These are phyloP conservation scores for Clunio marinus DNA, from an alignment of 2,888 invertebrate genomes.

Conservation along the genomic window DNA sequence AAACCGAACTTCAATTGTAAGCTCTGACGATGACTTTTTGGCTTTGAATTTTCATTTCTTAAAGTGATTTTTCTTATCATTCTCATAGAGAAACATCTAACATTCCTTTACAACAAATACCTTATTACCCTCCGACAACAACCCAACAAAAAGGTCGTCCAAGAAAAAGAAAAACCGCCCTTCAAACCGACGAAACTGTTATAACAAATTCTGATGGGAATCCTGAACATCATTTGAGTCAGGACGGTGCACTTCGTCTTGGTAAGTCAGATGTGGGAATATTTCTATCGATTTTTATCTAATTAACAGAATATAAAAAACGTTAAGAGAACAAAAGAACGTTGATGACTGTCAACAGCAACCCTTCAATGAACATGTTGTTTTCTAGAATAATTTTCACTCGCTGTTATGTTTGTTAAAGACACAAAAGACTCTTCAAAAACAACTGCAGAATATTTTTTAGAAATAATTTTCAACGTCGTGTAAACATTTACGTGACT, in stretches of 20 bases:
- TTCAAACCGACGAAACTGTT: conserved; percentile 40
- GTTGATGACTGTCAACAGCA: neutral
- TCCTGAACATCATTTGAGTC: conserved; percentile 19
- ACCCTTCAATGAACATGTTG: conserved; percentile 19
- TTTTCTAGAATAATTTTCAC: neutral
- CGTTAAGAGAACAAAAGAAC: neutral
- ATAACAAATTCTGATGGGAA: conserved; percentile 16
- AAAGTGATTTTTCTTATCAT: neutral
- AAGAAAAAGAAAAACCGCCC: conserved; percentile 44
- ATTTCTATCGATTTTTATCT: neutral
- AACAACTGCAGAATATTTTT: too few species aligned
- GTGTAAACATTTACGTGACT: conserved; percentile 35
- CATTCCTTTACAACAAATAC: conserved; percentile 35
- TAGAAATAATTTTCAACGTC: conserved; percentile 1
- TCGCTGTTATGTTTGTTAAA: neutral
- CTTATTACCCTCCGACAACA: conserved; percentile 23
- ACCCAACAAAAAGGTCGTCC: conserved; percentile 44
- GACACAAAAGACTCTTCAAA: conserved; percentile 4
- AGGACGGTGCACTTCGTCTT: conserved; percentile 31
- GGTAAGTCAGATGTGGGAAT: conserved; percentile 29
- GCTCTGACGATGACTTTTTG: neutral
- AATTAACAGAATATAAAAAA: neutral
- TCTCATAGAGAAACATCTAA: conserved; percentile 27
- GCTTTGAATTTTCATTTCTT: neutral
- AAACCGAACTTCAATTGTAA: conserved; percentile 45